These are phyloP conservation scores for Axea sp. DNA, from an alignment of 2,888 invertebrate species.

Conservation along the genomic window DNA sequence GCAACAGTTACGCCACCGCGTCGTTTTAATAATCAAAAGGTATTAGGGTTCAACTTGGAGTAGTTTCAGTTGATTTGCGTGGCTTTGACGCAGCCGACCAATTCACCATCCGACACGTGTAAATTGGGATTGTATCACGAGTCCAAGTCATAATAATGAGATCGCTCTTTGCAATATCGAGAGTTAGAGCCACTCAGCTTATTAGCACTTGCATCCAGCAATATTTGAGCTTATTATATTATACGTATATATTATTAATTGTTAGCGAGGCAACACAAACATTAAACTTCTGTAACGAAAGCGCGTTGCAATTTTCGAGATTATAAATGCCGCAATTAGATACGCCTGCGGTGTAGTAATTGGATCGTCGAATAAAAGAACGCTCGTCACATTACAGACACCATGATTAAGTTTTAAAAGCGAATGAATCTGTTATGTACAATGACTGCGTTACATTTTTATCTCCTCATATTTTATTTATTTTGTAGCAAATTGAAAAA, in stretches of 20 bases:
- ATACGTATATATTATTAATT: slow-evolving; percentile 9
- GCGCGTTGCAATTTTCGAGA: slow-evolving; percentile 10
- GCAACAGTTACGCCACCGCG: neutral
- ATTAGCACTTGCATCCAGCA: slow-evolving; percentile 5
- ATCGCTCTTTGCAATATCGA: slow-evolving; percentile 9
- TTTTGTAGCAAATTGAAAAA: too few species aligned
- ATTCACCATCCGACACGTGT: slow-evolving; percentile 6
- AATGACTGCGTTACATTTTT: too few species aligned
- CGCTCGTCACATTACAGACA: neutral
- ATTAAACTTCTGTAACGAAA: slow-evolving; percentile 14
- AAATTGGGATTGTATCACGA: slow-evolving; percentile 12
- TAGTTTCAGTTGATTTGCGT: slow-evolving; percentile 18
- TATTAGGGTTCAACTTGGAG: slow-evolving; percentile 13
- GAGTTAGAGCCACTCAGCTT: slow-evolving; percentile 5
- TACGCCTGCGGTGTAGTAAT: slow-evolving; percentile 2
- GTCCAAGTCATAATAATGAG: slow-evolving; percentile 13
- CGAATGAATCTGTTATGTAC: too few species aligned
- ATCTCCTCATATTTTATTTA: too few species aligned
- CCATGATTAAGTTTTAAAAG: neutral
- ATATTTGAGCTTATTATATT: slow-evolving; percentile 9
- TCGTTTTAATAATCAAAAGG: slow-evolving; percentile 19
- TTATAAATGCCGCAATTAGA: slow-evolving; percentile 16
- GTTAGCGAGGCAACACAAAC: slow-evolving; percentile 4
- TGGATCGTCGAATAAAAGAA: slow-evolving; percentile 3
- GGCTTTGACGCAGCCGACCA: slow-evolving; percentile 2